Conservation (phyloP, 2,797 vertebrate species). For the Melanogrammus aeglefinus region DNA sequence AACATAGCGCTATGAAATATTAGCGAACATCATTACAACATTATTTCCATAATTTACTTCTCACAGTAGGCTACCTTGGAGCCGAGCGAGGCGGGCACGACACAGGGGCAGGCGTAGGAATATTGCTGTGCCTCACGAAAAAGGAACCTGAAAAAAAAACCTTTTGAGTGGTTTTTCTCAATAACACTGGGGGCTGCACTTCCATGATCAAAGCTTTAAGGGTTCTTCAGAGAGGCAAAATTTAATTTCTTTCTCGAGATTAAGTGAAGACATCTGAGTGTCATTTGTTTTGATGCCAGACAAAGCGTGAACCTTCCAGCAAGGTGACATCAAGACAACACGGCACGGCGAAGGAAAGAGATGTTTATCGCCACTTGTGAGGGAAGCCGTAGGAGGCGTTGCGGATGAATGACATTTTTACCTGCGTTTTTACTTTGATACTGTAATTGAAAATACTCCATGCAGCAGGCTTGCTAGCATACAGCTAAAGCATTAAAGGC, state of each 20-base stretch:
- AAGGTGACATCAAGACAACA: neutral
- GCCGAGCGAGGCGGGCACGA: neutral
- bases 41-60: constrained; percentile 1
- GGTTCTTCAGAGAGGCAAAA: neutral
- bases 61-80: neutral
- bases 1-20: neutral
- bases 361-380: neutral
- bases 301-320: constrained; percentile 30
- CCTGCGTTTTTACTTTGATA: neutral
- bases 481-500: neutral
- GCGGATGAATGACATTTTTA: neutral
- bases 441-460: neutral
- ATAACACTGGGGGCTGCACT: neutral
- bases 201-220: neutral
- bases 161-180: neutral
- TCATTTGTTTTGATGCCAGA: constrained; percentile 49
- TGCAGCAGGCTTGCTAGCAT: neutral
- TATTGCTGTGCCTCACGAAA: too few relatives aligned
- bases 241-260: constrained; percentile 38
- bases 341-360: neutral
- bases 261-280: constrained; percentile 45
- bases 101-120: neutral
- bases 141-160: neutral
- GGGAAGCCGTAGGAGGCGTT: neutral
- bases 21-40: neutral